Evolutionary conservation across 2,113 vertebrate genomes (phyloP).

Genomic region (Malurus elegans): DNA sequence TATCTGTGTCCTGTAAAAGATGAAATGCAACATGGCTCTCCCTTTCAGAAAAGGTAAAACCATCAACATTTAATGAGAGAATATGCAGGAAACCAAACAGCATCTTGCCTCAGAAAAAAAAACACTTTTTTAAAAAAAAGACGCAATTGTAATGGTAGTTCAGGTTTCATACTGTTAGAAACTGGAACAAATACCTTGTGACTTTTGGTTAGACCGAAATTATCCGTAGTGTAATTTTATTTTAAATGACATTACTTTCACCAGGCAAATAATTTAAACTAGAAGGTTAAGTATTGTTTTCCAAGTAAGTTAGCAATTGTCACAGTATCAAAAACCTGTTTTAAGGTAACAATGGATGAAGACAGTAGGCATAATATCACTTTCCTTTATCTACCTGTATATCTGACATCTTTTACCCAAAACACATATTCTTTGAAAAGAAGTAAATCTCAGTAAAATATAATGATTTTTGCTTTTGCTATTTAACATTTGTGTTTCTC

Average conservation of each 20-base stretch:
- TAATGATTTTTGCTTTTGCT: background rate
- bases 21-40: background rate
- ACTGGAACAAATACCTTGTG: accelerated
- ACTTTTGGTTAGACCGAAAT: background rate
- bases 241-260: background rate
- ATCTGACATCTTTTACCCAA: background rate
- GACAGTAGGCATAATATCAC: background rate
- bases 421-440: background rate
- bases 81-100: background rate
- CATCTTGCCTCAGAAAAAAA: background rate
- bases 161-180: background rate
- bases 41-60: background rate
- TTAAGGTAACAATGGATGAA: background rate
- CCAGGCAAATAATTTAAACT: background rate
- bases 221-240: background rate
- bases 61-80: background rate
- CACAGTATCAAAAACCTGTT: background rate
- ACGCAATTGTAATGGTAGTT: background rate
- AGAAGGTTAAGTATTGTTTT: background rate
- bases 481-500: background rate
- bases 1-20: background rate
- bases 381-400: background rate
- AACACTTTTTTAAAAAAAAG: background rate
- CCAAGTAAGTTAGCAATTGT: background rate
- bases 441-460: background rate